Base-by-base conservation (phyloP, 2,888 invertebrate genomes). In the Drosophila nr. perissopoda region DNA sequence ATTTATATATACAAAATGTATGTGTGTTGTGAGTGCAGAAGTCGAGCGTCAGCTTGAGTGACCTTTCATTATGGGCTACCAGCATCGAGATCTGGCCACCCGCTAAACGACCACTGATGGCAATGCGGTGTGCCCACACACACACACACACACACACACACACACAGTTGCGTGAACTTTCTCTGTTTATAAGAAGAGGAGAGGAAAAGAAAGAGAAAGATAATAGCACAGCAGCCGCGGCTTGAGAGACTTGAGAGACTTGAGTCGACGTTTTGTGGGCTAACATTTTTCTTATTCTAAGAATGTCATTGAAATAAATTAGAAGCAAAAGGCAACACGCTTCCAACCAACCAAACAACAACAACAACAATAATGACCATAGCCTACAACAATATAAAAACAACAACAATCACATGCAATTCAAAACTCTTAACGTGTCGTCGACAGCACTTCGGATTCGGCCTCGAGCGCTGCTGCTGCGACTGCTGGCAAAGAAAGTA, bases 251-350 rank as follows among this genome's bases (percentile, higher is more conserved):
- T 54, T 25, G 13, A 16, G 57, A 65, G 70, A 56, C 76, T 68
- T 70, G 54, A 67, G 75, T 73, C 71, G 64, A 65, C 57, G 60
- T 70, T 77, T 68, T 70, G 58, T 66, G n/a, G 61, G 66, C 69
- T 61, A 70, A 70, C 66, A 79, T 70, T 63, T 76, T 68, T 76
- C 62, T 75, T 76, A 64, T 65, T 78, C 75, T 36, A 57, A 61
- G 87, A 84, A 79, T 87, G 85, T 85, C 88, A 85, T 84, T 85
- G 82, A 82, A 84, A 87, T 84, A 79, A 85, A 85, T 82, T 79
- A 81, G 81, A 82, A 83, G 80, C 70, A 71, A 70, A 76, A 74
- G 65, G 63, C 68, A 74, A 62, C 48, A 49, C 25, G 46, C 46
- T 46, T 38, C 36, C 27, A 54, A 34, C 34, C 49, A 49, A 36